A percentile compares a stretch with the other conserved stretches of the same genome.
Conservation (phyloP, 2,113 vertebrate genomes). For the Albula goreensis region DNA sequence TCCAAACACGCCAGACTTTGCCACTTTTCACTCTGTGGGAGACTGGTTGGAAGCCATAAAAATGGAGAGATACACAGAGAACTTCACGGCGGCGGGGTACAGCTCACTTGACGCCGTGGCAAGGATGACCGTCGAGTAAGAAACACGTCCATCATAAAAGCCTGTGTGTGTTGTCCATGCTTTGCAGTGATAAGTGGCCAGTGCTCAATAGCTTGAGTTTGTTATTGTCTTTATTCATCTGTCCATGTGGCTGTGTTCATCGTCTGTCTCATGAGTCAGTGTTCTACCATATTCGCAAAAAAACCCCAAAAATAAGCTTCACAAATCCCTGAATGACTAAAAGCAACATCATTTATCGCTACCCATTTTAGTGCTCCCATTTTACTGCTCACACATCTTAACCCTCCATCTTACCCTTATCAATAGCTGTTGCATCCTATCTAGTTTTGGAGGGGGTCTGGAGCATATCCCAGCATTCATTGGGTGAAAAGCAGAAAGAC, state of each 20-base stretch:
- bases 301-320: no score
- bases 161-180: not conserved
- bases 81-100: slow-evolving; percentile 97
- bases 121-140: slow-evolving; percentile 99
- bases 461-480: no score
- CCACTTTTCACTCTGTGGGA: slow-evolving; percentile 91
- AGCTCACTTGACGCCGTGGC: slow-evolving; percentile 95
- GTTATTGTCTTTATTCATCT: not conserved
- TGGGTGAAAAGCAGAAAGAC: no score
- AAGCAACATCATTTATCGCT: no score
- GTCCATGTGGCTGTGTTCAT: not conserved
- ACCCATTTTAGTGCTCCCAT: no score
- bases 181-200: not conserved
- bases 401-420: no score
- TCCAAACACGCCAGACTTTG: slow-evolving; percentile 95
- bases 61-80: slow-evolving; percentile 98
- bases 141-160: slow-evolving; percentile 29
- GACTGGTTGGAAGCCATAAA: slow-evolving; percentile 99
- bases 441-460: no score
- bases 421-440: no score
- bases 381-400: no score
- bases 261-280: not conserved
- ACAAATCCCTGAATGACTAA: no score
- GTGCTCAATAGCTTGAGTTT: not conserved
- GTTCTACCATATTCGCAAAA: not conserved